Conservation (phyloP, 2,888 invertebrate genomes). For the Dasysyrphus albostriatus region DNA sequence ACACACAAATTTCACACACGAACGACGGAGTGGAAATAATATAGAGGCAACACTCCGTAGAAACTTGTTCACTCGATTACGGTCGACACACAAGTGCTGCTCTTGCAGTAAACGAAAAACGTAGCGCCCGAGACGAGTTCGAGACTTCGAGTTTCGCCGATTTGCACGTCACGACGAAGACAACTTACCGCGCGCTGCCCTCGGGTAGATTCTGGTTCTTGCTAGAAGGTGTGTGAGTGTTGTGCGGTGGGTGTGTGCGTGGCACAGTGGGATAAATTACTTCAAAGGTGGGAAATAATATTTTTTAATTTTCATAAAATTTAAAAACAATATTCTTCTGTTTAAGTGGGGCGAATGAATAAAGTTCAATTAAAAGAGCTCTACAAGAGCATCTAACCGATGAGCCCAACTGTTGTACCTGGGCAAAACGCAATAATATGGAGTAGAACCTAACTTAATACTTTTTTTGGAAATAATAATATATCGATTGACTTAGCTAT, state of each 20-base stretch:
- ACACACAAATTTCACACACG: constrained; percentile 42
- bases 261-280: neutral
- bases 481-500: too few species aligned
- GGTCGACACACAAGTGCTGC: constrained; percentile 75
- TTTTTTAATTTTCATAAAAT: too few species aligned
- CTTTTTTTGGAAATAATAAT: too few species aligned
- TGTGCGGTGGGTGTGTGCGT: constrained; percentile 50
- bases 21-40: constrained; percentile 45
- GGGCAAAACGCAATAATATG: too few species aligned
- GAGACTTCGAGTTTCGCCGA: constrained; percentile 55
- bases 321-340: too few species aligned
- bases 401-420: too few species aligned
- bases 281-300: neutral
- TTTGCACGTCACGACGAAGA: constrained; percentile 65
- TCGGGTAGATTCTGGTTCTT: constrained; percentile 62
- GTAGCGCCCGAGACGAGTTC: constrained; percentile 27
- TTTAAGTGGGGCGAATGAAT: too few species aligned
- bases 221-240: constrained; percentile 69
- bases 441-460: too few species aligned
- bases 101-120: constrained; percentile 58
- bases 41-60: constrained; percentile 39
- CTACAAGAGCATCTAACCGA: too few species aligned
- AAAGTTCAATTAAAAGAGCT: too few species aligned
- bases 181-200: constrained; percentile 47
- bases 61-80: constrained; percentile 71